Evolutionary conservation across 2,888 invertebrate species (phyloP).

Genomic region (Erebia ligea): DNA sequence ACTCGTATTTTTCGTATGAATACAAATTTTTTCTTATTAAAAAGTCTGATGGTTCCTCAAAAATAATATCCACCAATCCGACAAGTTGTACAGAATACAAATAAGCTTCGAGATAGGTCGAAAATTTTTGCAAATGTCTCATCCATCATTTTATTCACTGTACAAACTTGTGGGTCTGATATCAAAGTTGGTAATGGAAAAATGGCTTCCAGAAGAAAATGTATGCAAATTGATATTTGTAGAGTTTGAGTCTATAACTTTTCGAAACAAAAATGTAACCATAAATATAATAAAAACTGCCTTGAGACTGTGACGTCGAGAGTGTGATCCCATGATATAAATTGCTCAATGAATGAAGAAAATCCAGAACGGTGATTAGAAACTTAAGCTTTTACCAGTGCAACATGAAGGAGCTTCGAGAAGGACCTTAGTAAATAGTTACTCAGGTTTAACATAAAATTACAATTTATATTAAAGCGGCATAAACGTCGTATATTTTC

Average conservation of each 20-base stretch:
- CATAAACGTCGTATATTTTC: conserved; percentile 19
- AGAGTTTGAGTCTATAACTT: neutral
- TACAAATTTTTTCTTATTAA: neutral
- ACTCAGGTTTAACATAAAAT: neutral
- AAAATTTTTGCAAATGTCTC: conserved; percentile 8
- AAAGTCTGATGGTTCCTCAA: conserved; percentile 2
- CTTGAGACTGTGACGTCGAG: no score
- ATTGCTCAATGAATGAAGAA: no score
- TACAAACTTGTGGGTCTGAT: conserved; percentile 7
- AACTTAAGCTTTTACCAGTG: no score
- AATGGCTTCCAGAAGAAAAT: conserved; percentile 16
- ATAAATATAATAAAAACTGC: no score
- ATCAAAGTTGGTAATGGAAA: conserved; percentile 19
- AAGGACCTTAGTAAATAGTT: no score
- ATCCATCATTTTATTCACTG: conserved; percentile 15
- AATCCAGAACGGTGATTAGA: no score
- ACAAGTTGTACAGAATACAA: conserved; percentile 3
- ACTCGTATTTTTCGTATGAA: neutral
- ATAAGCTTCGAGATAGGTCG: neutral
- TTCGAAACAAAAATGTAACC: neutral
- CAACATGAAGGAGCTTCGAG: no score
- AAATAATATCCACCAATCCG: neutral
- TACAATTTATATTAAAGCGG: conserved; percentile 18
- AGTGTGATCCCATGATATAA: no score
- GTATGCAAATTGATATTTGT: neutral